Evolutionary conservation across 2,888 invertebrate genomes (phyloP).

Genomic region (Scaptomyza reducta): DNA sequence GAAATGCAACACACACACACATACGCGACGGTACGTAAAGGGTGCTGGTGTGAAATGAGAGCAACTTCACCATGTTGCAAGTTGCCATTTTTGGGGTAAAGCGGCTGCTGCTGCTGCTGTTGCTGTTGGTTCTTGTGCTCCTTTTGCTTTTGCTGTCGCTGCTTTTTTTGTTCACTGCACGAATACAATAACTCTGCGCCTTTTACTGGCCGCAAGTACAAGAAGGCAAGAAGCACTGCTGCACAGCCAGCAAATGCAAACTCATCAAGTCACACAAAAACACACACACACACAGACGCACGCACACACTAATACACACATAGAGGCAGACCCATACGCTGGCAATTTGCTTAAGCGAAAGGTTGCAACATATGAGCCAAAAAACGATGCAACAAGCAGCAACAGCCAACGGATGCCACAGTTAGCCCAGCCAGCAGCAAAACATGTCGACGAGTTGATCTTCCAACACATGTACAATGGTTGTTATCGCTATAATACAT

Average conservation of each 20-base stretch:
- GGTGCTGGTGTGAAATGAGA: conserved; percentile 11
- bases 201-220: conserved; percentile 52
- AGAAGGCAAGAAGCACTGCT: conserved; percentile 34
- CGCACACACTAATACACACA: neutral
- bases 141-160: conserved; percentile 15
- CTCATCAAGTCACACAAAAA: conserved; percentile 48
- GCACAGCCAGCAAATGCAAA: conserved; percentile 31
- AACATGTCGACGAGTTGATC: conserved; percentile 5
- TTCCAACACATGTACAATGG: conserved; percentile 25
- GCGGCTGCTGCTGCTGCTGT: conserved; percentile 26
- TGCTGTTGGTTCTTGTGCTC: too few species aligned
- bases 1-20: conserved; percentile 63
- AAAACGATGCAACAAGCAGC: conserved; percentile 48
- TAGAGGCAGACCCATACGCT: conserved; percentile 9
- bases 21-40: neutral
- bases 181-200: conserved; percentile 56
- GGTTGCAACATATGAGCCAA: conserved; percentile 66
- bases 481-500: neutral
- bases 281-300: conserved; percentile 4
- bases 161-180: conserved; percentile 14
- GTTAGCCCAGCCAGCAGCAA: conserved; percentile 30
- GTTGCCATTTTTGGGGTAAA: conserved; percentile 45
- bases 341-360: conserved; percentile 76
- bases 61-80: conserved; percentile 39
- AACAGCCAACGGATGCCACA: conserved; percentile 17